These are phyloP conservation scores for Leguminivora glycinivorella DNA, from an alignment of 1,140 invertebrate genomes.

Conservation along the genomic window DNA sequence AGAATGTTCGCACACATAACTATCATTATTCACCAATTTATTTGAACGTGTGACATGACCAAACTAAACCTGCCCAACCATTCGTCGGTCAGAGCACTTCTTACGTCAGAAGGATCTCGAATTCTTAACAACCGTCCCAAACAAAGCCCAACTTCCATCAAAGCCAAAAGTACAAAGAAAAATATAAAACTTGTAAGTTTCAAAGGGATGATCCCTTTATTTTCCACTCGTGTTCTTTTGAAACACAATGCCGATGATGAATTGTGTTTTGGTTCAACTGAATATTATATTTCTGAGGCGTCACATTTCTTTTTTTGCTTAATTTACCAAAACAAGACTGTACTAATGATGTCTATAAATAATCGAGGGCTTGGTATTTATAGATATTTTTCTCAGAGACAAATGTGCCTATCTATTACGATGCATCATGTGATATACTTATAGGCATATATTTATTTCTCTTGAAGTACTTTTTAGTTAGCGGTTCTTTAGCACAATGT, in stretches of 20 bases:
- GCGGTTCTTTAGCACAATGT: too few relatives aligned
- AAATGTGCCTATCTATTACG: too few relatives aligned
- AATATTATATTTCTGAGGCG: conserved; percentile 33
- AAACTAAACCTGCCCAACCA: conserved; percentile 22
- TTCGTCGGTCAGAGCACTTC: conserved; percentile 19
- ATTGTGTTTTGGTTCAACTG: conserved; percentile 50
- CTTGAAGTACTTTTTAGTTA: too few relatives aligned
- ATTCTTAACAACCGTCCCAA: conserved; percentile 47
- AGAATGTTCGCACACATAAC: neutral
- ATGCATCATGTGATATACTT: too few relatives aligned
- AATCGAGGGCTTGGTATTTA: neutral
- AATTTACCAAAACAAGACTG: neutral
- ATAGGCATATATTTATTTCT: too few relatives aligned
- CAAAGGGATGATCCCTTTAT: conserved; percentile 64
- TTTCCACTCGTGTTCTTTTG: conserved; percentile 50
- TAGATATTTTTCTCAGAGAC: too few relatives aligned
- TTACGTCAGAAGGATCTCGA: conserved; percentile 28
- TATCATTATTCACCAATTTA: neutral
- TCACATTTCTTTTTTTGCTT: neutral
- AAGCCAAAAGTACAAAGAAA: conserved; percentile 60
- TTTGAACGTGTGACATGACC: neutral
- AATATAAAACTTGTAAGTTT: conserved; percentile 66
- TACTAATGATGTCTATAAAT: neutral
- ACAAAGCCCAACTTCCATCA: conserved; percentile 62
- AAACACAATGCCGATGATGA: conserved; percentile 49